phyloP scores from a whole-genome alignment of 1,140 invertebrate species.

The Heliconius hermathena region DNA sequence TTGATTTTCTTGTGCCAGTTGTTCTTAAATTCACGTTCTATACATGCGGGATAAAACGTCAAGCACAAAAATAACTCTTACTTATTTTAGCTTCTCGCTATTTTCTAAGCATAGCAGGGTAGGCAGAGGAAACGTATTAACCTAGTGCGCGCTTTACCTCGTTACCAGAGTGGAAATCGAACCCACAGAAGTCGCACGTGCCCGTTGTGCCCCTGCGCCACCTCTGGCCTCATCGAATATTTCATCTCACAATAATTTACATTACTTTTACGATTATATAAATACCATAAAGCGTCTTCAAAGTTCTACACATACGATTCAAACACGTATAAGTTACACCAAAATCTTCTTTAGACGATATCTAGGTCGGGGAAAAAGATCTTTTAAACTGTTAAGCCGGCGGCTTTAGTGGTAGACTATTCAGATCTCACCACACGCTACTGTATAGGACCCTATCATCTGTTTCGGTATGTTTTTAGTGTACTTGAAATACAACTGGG shows the following conservation, averaged over 20 bases:
- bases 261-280: not conserved
- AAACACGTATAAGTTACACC: constrained; percentile 2
- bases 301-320: not conserved
- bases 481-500: not conserved
- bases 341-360: constrained; percentile 25
- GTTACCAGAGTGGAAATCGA: no score
- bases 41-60: no score
- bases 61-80: no score
- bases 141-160: no score
- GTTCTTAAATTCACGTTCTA: no score
- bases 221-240: not conserved
- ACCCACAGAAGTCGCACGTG: no score
- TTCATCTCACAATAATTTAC: not conserved
- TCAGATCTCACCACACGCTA: constrained; percentile 31
- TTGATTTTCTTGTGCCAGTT: no score
- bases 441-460: constrained; percentile 12
- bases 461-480: not conserved
- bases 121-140: no score
- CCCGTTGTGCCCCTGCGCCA: not conserved
- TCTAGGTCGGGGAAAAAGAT: constrained; percentile 48
- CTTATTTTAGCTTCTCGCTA: no score
- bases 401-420: constrained; percentile 53
- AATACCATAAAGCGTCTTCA: not conserved
- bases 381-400: constrained; percentile 57
- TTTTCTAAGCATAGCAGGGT: no score